Base-by-base conservation (phyloP, 2,113 vertebrate species). In the Myxocyprinus asiaticus region DNA sequence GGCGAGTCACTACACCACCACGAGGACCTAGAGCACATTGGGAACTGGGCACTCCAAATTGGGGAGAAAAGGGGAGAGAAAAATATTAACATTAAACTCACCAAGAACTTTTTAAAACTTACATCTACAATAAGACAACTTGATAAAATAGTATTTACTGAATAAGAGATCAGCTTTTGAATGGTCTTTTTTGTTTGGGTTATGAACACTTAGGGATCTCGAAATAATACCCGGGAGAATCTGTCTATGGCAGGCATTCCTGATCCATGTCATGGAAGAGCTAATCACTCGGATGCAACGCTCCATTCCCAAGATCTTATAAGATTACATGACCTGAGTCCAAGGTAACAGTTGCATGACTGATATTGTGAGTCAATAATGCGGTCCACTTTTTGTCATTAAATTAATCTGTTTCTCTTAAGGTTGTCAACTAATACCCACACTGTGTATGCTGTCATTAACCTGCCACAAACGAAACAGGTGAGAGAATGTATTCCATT, bases 371-470 rank as follows among this genome's bases (percentile, higher is more conserved):
- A 4, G 44, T 22, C 9, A 6, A 12, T 44, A 59, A 6, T n/a
- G 22, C 22, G 3, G n/a, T n/a, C 4, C 48, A 14, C 9, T 9
- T 33, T 65, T 47, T 17, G 5, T 68, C 2, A 58, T 72, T 53
- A 3, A 47, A 59, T 42, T 62, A 8, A 1, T 81, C 43, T n/a
- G 79, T 58, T 5, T 9, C 43, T 67, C 67, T 78, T 22, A 78
- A 90, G 89, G 53, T 44, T 68, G 15, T 12, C 48, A 7, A 65
- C 82, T 12, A 75, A 77, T 62, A 61, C n/a, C 15, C 50, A 42
- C 56, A 51, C 15, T 2, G 15, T 88, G 76, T 89, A 90, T 85
- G 62, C 55, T 33, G 58, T 0, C 7, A 55, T 88, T 42, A 79
- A 84, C 14, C 8, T 79, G 14, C 65, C 85, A 3, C 0, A 47